Conservation (phyloP, 2,888 invertebrate genomes). For the Ormyrus thymus region DNA sequence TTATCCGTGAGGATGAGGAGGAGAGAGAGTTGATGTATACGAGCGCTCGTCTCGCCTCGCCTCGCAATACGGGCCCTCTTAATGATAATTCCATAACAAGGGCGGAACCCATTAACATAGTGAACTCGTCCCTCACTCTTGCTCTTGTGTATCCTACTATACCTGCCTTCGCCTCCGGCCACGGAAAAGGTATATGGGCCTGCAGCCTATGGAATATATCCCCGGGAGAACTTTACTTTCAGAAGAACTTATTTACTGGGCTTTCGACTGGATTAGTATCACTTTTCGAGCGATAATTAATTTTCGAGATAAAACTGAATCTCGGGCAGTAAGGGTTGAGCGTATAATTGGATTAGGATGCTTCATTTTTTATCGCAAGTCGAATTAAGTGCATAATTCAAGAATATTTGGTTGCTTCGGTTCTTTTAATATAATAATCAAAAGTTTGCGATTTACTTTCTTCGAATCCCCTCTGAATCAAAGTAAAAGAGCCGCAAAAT, state of each 20-base stretch:
- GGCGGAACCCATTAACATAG: constrained; percentile 67
- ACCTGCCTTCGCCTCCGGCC: constrained; percentile 3
- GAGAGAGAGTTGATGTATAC: constrained; percentile 48
- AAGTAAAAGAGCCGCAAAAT: no score
- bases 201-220: neutral
- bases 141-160: neutral
- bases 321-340: neutral
- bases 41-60: constrained; percentile 26
- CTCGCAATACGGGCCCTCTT: constrained; percentile 31
- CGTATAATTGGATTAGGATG: neutral
- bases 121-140: constrained; percentile 55
- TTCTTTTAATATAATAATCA: no score
- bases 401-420: no score
- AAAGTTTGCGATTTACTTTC: no score
- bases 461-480: no score
- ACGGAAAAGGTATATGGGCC: neutral
- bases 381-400: no score
- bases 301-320: neutral
- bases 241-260: neutral
- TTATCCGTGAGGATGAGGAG: constrained; percentile 63
- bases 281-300: neutral
- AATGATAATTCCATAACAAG: constrained; percentile 68
- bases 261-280: no score
- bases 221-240: constrained; percentile 1
- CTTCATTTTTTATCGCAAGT: neutral